Base-by-base conservation (phyloP, 2,797 vertebrate species). In the Bucorvus abyssinicus region DNA sequence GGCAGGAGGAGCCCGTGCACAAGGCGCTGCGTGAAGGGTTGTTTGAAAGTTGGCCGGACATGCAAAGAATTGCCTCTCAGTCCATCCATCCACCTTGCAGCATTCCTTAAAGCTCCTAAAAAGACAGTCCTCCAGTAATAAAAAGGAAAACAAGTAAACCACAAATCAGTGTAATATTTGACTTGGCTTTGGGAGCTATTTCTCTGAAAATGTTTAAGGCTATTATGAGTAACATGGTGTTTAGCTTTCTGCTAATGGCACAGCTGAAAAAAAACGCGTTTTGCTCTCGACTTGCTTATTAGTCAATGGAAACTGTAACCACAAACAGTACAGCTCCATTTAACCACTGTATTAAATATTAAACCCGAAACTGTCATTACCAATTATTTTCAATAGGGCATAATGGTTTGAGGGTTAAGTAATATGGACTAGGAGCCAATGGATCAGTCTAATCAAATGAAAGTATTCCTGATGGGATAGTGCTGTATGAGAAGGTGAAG, bases 271-370 rank as follows among this genome's bases (percentile, higher is more conserved):
- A 94, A 95, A 96, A 93, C 59, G 65, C 21, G 5, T 94, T 96
- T 95, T 92, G 59, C 89, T 90, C 84, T 77, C 10, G 3, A 52
- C 76, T 93, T 95, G 78, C 95, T 96, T 96, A 89, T 97, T 97
- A 96, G 95, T 93, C 81, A 90, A 89, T 94, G 92, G 96, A 97
- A 95, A 93, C 69, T 95, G 70, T 93, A 94, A 93, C 95, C 94
- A 91, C 97, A 97, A 96, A 95, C 76, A 92, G 81, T 85, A 88
- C 15, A n/a, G 75, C 76, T 94, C 85, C 87, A 77, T 96, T 96
- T 96, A 97, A 96, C 94, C 94, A 92, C 95, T 89, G 45, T 93
- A 96, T 97, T 97, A 97, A 97, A 97, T 96, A 97, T 97, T 97
- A 97, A 97, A 96, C 89, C 93, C 56, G 3, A 96, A 97, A 93